These are phyloP conservation scores for Notospermus geniculatus DNA, from an alignment of 1,140 invertebrate genomes.

Conservation along the genomic window DNA sequence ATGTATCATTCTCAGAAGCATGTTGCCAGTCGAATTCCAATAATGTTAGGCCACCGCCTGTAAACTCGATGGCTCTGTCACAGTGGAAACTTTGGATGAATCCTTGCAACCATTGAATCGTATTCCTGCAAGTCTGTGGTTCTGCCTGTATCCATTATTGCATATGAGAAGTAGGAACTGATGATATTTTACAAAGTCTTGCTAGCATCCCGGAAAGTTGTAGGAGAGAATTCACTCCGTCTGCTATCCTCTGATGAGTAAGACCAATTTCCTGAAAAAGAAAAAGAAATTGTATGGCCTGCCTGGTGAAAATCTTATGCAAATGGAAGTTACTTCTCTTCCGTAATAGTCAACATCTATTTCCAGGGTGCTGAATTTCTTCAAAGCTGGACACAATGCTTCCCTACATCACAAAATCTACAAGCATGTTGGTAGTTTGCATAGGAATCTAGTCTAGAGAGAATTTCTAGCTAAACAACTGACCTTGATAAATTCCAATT, in stretches of 20 bases:
- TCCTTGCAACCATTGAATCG: no score
- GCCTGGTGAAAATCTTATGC: background rate
- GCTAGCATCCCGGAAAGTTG: conserved; percentile 88
- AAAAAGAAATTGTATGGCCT: conserved; percentile 15
- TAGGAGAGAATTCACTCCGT: conserved; percentile 82
- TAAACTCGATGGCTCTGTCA: no score
- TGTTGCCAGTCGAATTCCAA: no score
- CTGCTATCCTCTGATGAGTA: conserved; percentile 85
- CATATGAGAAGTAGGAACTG: conserved; percentile 18
- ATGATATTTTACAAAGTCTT: conserved; percentile 66
- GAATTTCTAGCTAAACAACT: no score
- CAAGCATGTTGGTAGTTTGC: background rate
- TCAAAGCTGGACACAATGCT: background rate
- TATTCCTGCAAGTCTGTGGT: no score
- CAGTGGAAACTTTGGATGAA: no score
- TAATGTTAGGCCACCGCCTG: no score
- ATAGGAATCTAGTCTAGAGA: background rate
- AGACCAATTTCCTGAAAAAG: conserved; percentile 81
- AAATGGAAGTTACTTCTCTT: background rate
- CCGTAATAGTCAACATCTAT: background rate
- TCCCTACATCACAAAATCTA: background rate
- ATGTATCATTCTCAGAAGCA: no score
- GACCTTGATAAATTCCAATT: conserved; percentile 84
- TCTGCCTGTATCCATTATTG: background rate
- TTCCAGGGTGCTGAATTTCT: background rate